Base-by-base conservation (phyloP, 2,797 vertebrate genomes). In the Sus cebifrons region DNA sequence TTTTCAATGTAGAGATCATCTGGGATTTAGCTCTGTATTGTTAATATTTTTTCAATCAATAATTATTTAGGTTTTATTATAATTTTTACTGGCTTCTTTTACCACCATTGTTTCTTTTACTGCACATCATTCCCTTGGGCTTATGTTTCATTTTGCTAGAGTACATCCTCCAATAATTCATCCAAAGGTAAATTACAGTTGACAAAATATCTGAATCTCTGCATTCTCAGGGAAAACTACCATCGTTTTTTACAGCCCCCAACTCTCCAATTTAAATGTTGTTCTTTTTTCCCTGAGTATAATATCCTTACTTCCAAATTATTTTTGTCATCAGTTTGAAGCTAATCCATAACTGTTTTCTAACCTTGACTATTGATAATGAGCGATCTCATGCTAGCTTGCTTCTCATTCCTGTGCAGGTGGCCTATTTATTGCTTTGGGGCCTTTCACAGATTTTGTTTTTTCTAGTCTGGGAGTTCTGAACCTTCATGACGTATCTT, bases 81-180 rank as follows among this genome's bases (percentile, higher is more conserved):
- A 74, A 64, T 36, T 88, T 96, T 82, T 84, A 32, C 27, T 49
- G 25, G 6, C n/a, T 90, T 64, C 25, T 74, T 92, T 88, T 40
- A 32, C 78, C 56, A 56, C 5, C 83, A n/a, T 68, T 85, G 16
- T 92, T 97, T 91, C 54, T 90, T 92, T 90, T 85, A 95, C 18
- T 86, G 16, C 36, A 86, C 64, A 62, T 75, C 27, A 88, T 64
- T 32, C 10, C 14, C 20, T 87, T 85, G 12, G 75, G 70, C 83
- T 94, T 15, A 65, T 75, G 82, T 97, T 94, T 90, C 18, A 74
- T 90, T 94, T 96, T 96, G 23, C 40, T 85, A 60, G n/a, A 83
- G 58, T 78, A 94, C 1, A 15, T 77, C 56, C 32, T 86, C 32
- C 15, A 82, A 27, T 92, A 96, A 92, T 93, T 93, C 68, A 89